A percentile compares a stretch with the other conserved stretches of the same genome.
phyloP scores from a whole-genome alignment of 2,113 vertebrate genomes.

The Pseudois nayaur region DNA sequence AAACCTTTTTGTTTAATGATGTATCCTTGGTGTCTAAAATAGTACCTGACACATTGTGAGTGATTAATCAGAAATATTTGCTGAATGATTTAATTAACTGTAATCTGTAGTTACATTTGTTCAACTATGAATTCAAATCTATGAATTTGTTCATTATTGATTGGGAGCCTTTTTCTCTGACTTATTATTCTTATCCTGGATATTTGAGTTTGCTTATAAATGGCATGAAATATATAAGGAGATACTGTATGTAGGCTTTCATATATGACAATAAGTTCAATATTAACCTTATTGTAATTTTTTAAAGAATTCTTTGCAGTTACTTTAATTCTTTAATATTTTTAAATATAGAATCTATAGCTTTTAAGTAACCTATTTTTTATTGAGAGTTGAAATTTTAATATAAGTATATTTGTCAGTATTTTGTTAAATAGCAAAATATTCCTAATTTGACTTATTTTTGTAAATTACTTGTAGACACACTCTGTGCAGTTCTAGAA shows the following conservation, averaged over 20 bases:
- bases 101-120: background rate
- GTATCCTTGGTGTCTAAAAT: background rate
- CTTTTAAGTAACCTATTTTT: constrained; percentile 7
- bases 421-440: constrained; percentile 15
- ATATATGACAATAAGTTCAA: background rate
- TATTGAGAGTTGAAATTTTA: constrained; percentile 12
- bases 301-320: background rate
- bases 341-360: background rate
- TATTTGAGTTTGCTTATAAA: background rate
- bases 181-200: background rate
- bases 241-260: background rate
- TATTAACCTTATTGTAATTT: background rate
- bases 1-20: background rate
- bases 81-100: background rate
- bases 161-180: background rate
- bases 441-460: background rate
- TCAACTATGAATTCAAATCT: background rate
- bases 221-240: background rate
- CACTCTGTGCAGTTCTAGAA: constrained; percentile 92
- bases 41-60: background rate
- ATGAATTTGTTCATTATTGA: background rate
- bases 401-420: background rate
- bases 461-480: constrained; percentile 82
- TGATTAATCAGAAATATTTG: background rate
- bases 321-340: background rate